A percentile compares a stretch with the other conserved stretches of the same genome.
Conservation (phyloP, 2,113 vertebrate genomes). For the Daboia siamensis region DNA sequence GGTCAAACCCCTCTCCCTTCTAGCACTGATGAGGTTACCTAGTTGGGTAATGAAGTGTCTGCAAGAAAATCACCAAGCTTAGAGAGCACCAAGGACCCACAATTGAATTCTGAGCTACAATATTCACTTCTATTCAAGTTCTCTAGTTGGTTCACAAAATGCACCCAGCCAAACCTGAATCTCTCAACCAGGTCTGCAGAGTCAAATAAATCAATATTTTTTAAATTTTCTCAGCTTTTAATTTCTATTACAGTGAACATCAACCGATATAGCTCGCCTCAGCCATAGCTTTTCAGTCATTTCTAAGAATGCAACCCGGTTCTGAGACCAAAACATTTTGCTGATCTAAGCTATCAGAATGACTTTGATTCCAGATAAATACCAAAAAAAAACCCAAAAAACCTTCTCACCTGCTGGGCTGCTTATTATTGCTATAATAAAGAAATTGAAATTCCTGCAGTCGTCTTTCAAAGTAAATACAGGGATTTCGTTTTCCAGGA, state of each 20-base stretch:
- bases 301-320: neutral
- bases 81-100: neutral
- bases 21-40: neutral
- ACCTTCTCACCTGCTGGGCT: neutral
- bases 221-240: neutral
- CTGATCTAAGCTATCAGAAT: neutral
- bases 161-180: neutral
- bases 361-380: neutral
- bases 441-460: conserved; percentile 1
- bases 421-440: neutral
- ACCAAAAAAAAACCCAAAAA: neutral
- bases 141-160: neutral
- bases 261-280: neutral
- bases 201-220: neutral
- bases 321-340: neutral
- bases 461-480: accelerated
- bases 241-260: neutral
- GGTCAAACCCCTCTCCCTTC: neutral
- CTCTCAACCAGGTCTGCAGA: neutral
- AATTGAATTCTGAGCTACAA: neutral
- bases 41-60: neutral
- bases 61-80: neutral
- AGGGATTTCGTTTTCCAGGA: accelerated
- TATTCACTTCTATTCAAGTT: neutral
- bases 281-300: neutral